These are phyloP conservation scores for Gymnosoma rotundatum DNA, from an alignment of 2,888 invertebrate species.

Conservation along the genomic window DNA sequence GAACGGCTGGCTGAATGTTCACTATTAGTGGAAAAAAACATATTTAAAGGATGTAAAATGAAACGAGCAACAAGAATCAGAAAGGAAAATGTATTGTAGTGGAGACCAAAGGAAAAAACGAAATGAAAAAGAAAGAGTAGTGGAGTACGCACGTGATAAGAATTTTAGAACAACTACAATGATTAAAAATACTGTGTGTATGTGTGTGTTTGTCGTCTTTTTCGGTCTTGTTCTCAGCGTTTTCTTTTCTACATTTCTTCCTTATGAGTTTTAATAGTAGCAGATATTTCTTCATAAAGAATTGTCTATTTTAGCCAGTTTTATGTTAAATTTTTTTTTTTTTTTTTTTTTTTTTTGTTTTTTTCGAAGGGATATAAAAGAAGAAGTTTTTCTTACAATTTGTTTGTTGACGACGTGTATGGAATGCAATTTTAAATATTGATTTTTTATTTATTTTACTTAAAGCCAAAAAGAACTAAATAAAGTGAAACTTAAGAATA, in stretches of 20 bases:
- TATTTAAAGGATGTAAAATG: constrained; percentile 65
- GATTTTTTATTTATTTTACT: constrained; percentile 63
- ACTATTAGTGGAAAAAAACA: constrained; percentile 54
- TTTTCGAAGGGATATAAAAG: constrained; percentile 42
- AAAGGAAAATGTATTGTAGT: constrained; percentile 42
- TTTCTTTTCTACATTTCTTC: constrained; percentile 36
- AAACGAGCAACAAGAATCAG: constrained; percentile 32
- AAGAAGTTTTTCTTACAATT: constrained; percentile 70
- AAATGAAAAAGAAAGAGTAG: constrained; percentile 52
- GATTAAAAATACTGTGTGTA: constrained; percentile 20
- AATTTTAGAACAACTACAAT: constrained; percentile 59
- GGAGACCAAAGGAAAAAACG: constrained; percentile 13
- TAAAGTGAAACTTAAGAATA: constrained; percentile 29
- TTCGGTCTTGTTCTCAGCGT: constrained; percentile 8
- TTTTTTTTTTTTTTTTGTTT: constrained; percentile 1
- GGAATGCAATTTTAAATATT: constrained; percentile 71
- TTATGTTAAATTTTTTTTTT: constrained; percentile 28
- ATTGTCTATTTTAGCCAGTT: constrained; percentile 66
- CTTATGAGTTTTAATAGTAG: constrained; percentile 66
- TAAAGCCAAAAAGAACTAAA: constrained; percentile 25
- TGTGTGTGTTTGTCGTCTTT: constrained; percentile 16
- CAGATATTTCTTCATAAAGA: constrained; percentile 68
- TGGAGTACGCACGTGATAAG: constrained; percentile 67
- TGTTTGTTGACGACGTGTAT: constrained; percentile 70
- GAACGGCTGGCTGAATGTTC: constrained; percentile 25